These are phyloP conservation scores for Tupaia tana DNA, from an alignment of 2,113 vertebrate genomes.

Conservation along the genomic window DNA sequence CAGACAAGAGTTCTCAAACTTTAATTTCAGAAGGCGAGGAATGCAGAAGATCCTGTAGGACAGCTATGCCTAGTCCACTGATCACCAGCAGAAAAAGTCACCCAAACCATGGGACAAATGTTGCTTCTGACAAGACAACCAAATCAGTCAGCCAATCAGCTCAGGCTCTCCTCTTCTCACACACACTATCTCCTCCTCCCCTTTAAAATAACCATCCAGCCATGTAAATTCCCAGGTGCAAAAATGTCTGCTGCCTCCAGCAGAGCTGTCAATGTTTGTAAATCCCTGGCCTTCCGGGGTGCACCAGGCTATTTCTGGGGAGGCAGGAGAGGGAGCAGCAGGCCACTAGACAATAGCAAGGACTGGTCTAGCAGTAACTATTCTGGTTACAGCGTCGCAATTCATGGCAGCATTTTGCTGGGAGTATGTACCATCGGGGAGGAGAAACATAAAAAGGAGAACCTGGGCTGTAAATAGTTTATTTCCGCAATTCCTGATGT, in stretches of 20 bases:
- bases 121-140: slow-evolving; percentile 30
- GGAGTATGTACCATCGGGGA: slow-evolving; percentile 72
- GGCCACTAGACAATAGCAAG: slow-evolving; percentile 61
- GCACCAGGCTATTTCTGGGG: slow-evolving; percentile 40
- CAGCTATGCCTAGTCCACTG: not conserved
- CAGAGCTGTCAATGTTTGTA: slow-evolving; percentile 56
- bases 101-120: not conserved
- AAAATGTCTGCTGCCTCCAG: slow-evolving; percentile 63
- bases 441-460: slow-evolving; percentile 68
- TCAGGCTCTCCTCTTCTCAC: not conserved
- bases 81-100: not conserved
- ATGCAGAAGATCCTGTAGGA: not conserved
- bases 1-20: not conserved
- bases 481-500: slow-evolving; percentile 85
- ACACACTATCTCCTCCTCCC: not conserved
- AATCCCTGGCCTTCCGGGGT: slow-evolving; percentile 27
- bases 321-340: not conserved
- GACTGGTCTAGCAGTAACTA: slow-evolving; percentile 56
- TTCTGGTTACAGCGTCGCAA: slow-evolving; percentile 46
- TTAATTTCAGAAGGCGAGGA: not conserved
- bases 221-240: slow-evolving; percentile 28
- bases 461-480: slow-evolving; percentile 82
- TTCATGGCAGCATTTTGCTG: slow-evolving; percentile 72
- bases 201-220: slow-evolving; percentile 59
- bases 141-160: not conserved